phyloP scores from a whole-genome alignment of 2,888 invertebrate species.

The Polyploca ridens region DNA sequence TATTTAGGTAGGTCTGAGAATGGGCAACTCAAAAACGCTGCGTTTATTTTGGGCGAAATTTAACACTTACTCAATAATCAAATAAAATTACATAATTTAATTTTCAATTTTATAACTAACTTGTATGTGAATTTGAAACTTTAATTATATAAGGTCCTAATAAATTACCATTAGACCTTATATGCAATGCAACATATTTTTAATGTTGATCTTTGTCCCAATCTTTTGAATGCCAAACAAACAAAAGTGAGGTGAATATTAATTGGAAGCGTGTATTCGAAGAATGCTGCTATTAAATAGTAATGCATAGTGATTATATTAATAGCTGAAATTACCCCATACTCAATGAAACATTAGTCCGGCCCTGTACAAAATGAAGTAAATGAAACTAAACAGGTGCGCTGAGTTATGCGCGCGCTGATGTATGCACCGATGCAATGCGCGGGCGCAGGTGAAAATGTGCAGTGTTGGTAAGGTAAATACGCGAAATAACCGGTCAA shows the following conservation, averaged over 20 bases:
- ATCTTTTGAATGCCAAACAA: too few species aligned
- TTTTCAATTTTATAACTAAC: too few species aligned
- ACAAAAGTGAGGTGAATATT: too few species aligned
- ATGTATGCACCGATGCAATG: slow-evolving; percentile 37
- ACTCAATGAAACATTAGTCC: neutral
- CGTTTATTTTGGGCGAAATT: neutral
- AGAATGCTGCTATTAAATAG: too few species aligned
- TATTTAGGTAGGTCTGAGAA: slow-evolving; percentile 11
- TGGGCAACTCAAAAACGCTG: slow-evolving; percentile 9
- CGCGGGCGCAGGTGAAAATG: slow-evolving; percentile 43
- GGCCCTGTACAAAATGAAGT: slow-evolving; percentile 18
- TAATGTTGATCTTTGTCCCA: too few species aligned
- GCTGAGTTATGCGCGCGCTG: slow-evolving; percentile 35
- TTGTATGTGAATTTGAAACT: too few species aligned
- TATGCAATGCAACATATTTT: too few species aligned
- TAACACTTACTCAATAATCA: neutral
- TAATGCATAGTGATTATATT: neutral
- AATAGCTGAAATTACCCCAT: neutral
- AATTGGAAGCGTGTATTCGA: too few species aligned
- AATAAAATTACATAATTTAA: too few species aligned
- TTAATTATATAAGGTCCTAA: too few species aligned
- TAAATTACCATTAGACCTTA: too few species aligned
- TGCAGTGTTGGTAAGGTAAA: slow-evolving; percentile 39
- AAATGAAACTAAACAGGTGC: slow-evolving; percentile 47
- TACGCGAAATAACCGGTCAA: slow-evolving; percentile 44